Base-by-base conservation (phyloP, 1,140 invertebrate genomes). In the Cylas formicarius region DNA sequence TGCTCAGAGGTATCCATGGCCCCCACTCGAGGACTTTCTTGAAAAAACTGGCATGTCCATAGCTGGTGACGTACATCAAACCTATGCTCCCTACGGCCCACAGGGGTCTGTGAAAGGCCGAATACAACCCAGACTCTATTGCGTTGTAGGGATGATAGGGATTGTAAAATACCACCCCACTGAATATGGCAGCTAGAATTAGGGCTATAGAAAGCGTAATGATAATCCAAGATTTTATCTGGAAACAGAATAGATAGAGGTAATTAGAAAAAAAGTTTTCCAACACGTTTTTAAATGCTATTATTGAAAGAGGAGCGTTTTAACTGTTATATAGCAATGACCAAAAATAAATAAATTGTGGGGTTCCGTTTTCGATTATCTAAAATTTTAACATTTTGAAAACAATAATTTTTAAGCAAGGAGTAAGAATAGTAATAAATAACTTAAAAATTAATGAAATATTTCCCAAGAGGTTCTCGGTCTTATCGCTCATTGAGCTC, bases 1-100 rank as follows among this genome's bases (percentile, higher is more conserved):
- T 74, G 41, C 81, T 77, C 2, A 88, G 64, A 1, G 82, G 80
- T 16, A 80, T 67, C 68, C 81, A 82, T 0, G 71, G 69, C 14
- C 65, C 69, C 81, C 82, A 86, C 1, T 55, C 52, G 0, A 65
- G 44, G 10, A 60, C 20, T 6, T 49, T 57, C n/a, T 52, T 52
- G 8, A 65, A 21, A 17, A 58, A 35, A 14, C 45, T 53, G 8
- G 54, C 56, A 41, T 65, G 61, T 10, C 64, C 64, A 43, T 57
- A 63, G 41, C 61, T 63, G 20, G 55, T 56, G 0, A 56, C 53
- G 9, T 77, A 63, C 3, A 81, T 62, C 2, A 81, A 41, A 49
- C 75, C 65, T 0, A 67, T 60, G 0, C 75, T 57, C 0, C 71
- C 69, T 2, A 68, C 22, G 0, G 71, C 70, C 75, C 76, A 82